phyloP scores from a whole-genome alignment of 2,113 vertebrate species.

The Xenopus laevis region DNA sequence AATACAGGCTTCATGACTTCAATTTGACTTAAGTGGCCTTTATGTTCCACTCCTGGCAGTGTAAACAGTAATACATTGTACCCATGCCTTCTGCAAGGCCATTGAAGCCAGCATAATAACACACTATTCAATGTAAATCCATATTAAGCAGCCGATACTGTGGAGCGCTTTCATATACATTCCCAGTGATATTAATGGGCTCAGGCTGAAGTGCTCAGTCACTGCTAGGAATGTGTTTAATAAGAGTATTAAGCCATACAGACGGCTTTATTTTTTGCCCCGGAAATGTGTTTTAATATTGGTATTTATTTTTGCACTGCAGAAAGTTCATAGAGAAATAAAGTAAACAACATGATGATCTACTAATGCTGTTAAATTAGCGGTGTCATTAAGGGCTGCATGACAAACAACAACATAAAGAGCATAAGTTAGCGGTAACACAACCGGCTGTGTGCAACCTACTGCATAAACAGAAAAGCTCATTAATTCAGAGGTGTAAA shows the following conservation, averaged over 20 bases:
- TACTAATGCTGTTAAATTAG: constrained; percentile 4
- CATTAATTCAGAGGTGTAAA: too few relatives aligned
- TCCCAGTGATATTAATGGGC: neutral
- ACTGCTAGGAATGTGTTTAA: neutral
- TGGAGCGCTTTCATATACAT: neutral
- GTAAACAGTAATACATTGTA: constrained; percentile 45
- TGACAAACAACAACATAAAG: too few relatives aligned
- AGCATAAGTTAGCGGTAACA: too few relatives aligned
- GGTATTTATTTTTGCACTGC: too few relatives aligned
- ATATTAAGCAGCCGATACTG: constrained; percentile 11
- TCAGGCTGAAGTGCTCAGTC: neutral
- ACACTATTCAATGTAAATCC: constrained; percentile 49
- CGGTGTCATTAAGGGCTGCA: too few relatives aligned
- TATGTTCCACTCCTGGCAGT: constrained; percentile 46
- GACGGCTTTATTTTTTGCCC: too few relatives aligned
- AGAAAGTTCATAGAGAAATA: too few relatives aligned
- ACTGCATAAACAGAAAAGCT: too few relatives aligned
- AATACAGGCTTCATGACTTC: constrained; percentile 50
- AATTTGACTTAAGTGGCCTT: constrained; percentile 50
- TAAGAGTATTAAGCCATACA: neutral
- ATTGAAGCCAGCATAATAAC: constrained; percentile 35
- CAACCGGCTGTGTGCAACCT: too few relatives aligned
- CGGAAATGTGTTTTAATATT: too few relatives aligned
- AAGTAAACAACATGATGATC: too few relatives aligned
- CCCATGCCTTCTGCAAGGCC: constrained; percentile 9